Evolutionary conservation across 2,113 vertebrate genomes (phyloP), one percentile per base, ranked within the genome.

Genomic region (Thamnaconus septentrionalis): DNA sequence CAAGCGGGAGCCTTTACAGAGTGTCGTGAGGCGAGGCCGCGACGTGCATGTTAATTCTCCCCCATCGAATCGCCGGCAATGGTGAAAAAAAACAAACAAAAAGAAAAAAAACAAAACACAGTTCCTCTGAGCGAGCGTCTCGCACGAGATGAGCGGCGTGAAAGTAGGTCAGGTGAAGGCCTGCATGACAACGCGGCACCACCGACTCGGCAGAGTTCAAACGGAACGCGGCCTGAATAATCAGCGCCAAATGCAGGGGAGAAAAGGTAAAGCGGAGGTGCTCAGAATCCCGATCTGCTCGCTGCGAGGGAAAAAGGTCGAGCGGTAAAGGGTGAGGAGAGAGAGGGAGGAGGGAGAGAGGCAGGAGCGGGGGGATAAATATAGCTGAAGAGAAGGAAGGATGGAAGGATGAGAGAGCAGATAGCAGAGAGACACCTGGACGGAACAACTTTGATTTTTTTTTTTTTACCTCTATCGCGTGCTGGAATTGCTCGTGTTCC

Each of bases 401-500:
- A 5, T 41, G 5, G 1, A 18, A 53, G 5, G 52, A 48, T 31
- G 45, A 6, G 7, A 18, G 39, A 48, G n/a, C 41, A 56, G 49
- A 40, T 31, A 31, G 18, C 18, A 31, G 18, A 31, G 18, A 31
- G 18, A 31, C 18, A 31, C 18, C 18, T 31, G 18, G 18, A 31
- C 18, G 46, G 2, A 54, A 7, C 3, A 12, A 56, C 18, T 46
- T 5, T 6, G 7, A 7, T 3, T 41, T 18, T 1, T 48, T 40
- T 41, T 3, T 47, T 51, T 79, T 83, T 88, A 99, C 97, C 95
- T 99, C 97, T 50, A 99, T 99, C 50, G 97, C 97, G 39, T 99
- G 97, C 78, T 99, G 97, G 85, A 99, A 99, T 67, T 99, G 97
- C 69, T 99, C 97, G 0, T 99, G 97, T 42, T 99, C 97, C 71